Conservation (phyloP, 1,140 invertebrate genomes). For the Teleogryllus occipitalis region DNA sequence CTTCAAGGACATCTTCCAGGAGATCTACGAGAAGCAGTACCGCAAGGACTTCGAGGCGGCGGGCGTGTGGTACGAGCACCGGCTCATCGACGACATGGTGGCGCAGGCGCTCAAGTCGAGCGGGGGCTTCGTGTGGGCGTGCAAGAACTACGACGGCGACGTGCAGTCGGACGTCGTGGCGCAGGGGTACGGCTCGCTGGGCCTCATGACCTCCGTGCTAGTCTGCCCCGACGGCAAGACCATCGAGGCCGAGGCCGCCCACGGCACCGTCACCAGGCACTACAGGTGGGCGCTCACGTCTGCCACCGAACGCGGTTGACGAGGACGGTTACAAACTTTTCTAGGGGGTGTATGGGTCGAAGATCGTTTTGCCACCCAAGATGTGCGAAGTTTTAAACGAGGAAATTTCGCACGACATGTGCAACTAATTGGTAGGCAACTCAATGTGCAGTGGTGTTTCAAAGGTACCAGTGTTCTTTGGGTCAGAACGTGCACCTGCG, state of each 20-base stretch:
- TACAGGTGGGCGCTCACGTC: conserved; percentile 52
- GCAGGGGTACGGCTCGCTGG: conserved; percentile 77
- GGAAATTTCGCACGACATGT: too few relatives aligned
- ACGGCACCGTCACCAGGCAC: conserved; percentile 86
- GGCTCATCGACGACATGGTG: conserved; percentile 90
- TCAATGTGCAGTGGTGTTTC: too few relatives aligned
- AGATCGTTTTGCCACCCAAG: too few relatives aligned
- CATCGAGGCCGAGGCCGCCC: conserved; percentile 84
- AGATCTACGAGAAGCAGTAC: conserved; percentile 76
- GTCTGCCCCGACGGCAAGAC: conserved; percentile 88
- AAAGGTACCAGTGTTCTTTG: too few relatives aligned
- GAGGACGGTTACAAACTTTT: too few relatives aligned
- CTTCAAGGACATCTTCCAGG: conserved; percentile 91
- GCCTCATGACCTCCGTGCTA: conserved; percentile 87
- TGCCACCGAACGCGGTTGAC: not conserved
- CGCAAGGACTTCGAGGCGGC: conserved; percentile 64
- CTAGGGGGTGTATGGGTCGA: too few relatives aligned
- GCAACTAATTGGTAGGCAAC: too few relatives aligned
- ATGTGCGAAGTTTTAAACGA: too few relatives aligned
- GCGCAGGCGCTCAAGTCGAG: conserved; percentile 78
- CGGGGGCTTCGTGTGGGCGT: conserved; percentile 87
- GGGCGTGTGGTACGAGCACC: conserved; percentile 84
- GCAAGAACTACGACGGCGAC: conserved; percentile 89
- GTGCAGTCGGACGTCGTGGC: conserved; percentile 85
- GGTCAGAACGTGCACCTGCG: too few relatives aligned